phyloP scores from a whole-genome alignment of 2,888 invertebrate species.

The Hirtodrosophila alboralis region DNA sequence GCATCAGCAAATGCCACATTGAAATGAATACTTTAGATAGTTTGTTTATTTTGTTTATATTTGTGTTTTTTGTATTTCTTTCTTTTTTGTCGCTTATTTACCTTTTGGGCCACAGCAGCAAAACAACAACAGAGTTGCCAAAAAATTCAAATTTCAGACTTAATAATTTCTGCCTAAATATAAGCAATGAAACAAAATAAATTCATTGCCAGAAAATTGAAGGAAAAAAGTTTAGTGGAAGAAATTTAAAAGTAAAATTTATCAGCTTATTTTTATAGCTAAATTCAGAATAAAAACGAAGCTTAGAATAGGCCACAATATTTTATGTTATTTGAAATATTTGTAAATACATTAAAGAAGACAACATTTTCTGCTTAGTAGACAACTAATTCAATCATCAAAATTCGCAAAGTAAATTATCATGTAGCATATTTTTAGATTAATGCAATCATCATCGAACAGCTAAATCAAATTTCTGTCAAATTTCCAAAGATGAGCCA shows the following conservation, averaged over 20 bases:
- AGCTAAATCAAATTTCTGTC: conserved; percentile 60
- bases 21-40: conserved; percentile 4
- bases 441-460: conserved; percentile 45
- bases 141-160: conserved; percentile 3
- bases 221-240: too few species aligned
- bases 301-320: too few species aligned
- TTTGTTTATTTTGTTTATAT: conserved; percentile 5
- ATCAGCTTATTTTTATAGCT: too few species aligned
- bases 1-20: conserved; percentile 34
- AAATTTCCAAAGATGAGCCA: conserved; percentile 33
- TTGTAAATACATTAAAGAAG: background rate
- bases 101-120: conserved; percentile 35
- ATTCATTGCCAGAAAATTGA: too few species aligned
- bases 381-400: conserved; percentile 11
- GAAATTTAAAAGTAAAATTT: too few species aligned
- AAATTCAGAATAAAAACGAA: background rate
- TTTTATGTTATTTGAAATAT: too few species aligned
- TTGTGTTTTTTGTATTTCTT: too few species aligned
- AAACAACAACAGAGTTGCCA: conserved; percentile 29
- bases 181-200: too few species aligned
- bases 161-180: conserved; percentile 2
- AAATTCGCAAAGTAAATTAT: conserved; percentile 35
- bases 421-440: conserved; percentile 26
- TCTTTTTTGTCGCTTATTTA: conserved; percentile 37
- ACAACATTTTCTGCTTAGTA: background rate